Percentiles rank a stretch among this genome's conserved stretches.
phyloP scores from a whole-genome alignment of 2,797 vertebrate species.

The Momotus momota region DNA sequence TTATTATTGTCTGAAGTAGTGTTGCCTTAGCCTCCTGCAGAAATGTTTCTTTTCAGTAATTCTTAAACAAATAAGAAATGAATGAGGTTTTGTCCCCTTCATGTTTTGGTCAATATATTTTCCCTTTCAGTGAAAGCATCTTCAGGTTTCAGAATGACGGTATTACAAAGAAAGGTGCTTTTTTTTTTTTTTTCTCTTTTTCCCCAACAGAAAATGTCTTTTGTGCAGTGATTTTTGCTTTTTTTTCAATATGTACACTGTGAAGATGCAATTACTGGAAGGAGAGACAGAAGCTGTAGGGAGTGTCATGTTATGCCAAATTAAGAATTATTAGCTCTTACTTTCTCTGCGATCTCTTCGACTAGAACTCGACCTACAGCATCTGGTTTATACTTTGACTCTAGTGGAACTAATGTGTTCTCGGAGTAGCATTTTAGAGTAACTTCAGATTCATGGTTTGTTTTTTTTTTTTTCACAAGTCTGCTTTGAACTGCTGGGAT shows the following conservation, averaged over 20 bases:
- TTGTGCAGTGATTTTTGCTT: conserved; percentile 7
- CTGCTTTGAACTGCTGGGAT: conserved; percentile 50
- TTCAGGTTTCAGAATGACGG: neutral
- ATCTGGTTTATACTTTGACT: conserved; percentile 14
- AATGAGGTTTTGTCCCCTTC: conserved; percentile 27
- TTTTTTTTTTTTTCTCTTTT: neutral
- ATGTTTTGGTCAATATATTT: neutral
- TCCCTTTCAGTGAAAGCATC: neutral
- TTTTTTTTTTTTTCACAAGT: neutral
- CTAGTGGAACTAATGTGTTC: conserved; percentile 66
- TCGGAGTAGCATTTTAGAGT: conserved; percentile 55
- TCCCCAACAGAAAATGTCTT: neutral
- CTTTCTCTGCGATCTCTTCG: conserved; percentile 26
- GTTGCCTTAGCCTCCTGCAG: conserved; percentile 8
- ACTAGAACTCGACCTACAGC: conserved; percentile 39
- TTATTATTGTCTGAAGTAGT: conserved; percentile 54
- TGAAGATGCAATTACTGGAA: conserved; percentile 5
- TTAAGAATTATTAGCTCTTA: conserved; percentile 61
- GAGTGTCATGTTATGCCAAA: conserved; percentile 50
- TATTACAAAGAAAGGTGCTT: conserved; percentile 29
- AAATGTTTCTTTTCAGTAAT: conserved; percentile 45
- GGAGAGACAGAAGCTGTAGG: conserved; percentile 36
- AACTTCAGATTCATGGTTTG: conserved; percentile 15
- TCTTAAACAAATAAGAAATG: conserved; percentile 42
- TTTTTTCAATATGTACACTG: conserved; percentile 1